Evolutionary conservation across 2,113 vertebrate genomes (phyloP).

Genomic region (Mungos mungo): DNA sequence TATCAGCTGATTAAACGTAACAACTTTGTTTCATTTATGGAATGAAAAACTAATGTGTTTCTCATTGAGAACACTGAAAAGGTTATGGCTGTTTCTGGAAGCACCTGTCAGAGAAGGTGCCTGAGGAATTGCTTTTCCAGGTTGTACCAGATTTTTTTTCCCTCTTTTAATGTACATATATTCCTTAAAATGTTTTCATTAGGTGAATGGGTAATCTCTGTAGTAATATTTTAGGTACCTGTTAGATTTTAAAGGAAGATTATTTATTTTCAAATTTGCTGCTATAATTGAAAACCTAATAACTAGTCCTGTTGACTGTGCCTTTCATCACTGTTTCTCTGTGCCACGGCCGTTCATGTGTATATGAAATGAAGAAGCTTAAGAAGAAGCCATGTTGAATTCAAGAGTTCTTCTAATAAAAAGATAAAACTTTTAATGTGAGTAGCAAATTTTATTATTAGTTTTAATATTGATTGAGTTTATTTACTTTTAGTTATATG

Average conservation of each 20-base stretch:
- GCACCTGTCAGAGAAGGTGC: slow-evolving; percentile 9
- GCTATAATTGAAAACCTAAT: slow-evolving; percentile 83
- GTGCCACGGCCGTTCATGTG: slow-evolving; percentile 86
- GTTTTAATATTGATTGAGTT: not conserved
- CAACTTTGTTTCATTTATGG: slow-evolving; percentile 50
- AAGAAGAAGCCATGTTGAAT: slow-evolving; percentile 53
- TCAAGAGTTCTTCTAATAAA: slow-evolving; percentile 65
- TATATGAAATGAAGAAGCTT: slow-evolving; percentile 88
- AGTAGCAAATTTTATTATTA: not conserved
- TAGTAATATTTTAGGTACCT: slow-evolving; percentile 58
- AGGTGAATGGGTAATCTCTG: slow-evolving; percentile 17
- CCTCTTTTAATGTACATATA: slow-evolving; percentile 31
- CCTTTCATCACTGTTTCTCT: slow-evolving; percentile 91
- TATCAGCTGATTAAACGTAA: slow-evolving; percentile 63
- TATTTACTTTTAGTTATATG: not conserved
- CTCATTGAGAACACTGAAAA: slow-evolving; percentile 40
- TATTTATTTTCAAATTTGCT: slow-evolving; percentile 84
- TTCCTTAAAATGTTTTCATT: slow-evolving; percentile 28
- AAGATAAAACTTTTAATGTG: slow-evolving; percentile 8
- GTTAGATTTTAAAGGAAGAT: slow-evolving; percentile 64
- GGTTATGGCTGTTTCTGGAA: slow-evolving; percentile 6
- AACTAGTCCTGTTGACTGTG: slow-evolving; percentile 89
- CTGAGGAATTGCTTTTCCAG: slow-evolving; percentile 46
- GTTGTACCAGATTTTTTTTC: not conserved
- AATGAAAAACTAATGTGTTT: slow-evolving; percentile 26